Percentiles rank a stretch among this genome's conserved stretches.
phyloP scores from a whole-genome alignment of 2,113 vertebrate genomes.

The Manacus vitellinus region DNA sequence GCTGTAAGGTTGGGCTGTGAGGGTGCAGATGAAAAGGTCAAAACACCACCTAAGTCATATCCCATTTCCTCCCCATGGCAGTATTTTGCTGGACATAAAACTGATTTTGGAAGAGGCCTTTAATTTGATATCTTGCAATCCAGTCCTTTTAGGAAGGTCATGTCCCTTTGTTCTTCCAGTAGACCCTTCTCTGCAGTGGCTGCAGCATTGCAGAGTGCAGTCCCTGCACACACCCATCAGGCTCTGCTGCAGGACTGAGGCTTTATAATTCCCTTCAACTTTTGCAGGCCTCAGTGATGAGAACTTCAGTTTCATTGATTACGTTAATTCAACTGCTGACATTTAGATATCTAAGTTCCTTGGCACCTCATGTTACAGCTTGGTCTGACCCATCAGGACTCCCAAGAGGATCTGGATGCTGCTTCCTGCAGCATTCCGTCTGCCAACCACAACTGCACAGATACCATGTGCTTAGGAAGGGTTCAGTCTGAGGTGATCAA shows the following conservation, averaged over 20 bases:
- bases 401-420: neutral
- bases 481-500: neutral
- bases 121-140: neutral
- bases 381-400: neutral
- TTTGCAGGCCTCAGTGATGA: neutral
- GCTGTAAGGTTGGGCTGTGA: neutral
- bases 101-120: neutral
- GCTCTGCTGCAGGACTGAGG: neutral
- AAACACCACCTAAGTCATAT: neutral
- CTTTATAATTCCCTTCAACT: neutral
- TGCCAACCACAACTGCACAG: neutral
- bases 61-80: neutral
- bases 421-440: neutral
- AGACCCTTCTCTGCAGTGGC: neutral
- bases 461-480: neutral
- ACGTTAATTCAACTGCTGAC: neutral
- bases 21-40: neutral
- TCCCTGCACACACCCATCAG: neutral
- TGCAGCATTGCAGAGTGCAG: accelerated
- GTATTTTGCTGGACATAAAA: neutral
- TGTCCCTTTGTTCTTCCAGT: accelerated
- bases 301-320: neutral
- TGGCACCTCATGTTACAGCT: neutral
- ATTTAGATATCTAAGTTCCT: neutral
- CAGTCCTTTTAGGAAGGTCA: neutral